Evolutionary conservation across 2,113 vertebrate genomes (phyloP), one percentile per base, ranked within the genome.

Genomic region (Chelonoidis abingdonii): DNA sequence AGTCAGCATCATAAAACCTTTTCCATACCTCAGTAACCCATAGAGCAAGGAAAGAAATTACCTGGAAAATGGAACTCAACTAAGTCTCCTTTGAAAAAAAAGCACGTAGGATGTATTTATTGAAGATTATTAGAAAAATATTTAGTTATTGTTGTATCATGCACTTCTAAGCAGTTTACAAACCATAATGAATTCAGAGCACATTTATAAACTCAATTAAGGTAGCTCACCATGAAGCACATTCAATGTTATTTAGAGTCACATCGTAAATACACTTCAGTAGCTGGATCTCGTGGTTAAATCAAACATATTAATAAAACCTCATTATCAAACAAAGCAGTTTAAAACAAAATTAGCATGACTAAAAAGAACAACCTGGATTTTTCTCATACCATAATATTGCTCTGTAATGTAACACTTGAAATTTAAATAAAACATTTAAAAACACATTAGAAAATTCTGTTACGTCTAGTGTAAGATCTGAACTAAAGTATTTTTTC

Each of bases 111-210:
- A 84, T 57, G 31, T 65, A 44, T 84, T 93, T 38, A 85, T 86
- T 81, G 84, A 78, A 83, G 29, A 35, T 24, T 49, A 89, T 81
- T 69, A 78, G 83, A 38, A 92, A 92, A 93, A 88, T 92, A 92
- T 88, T 88, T 84, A 62, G 86, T 84, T 88, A 92, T 92, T 57
- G 25, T 83, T 79, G 91, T 59, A 88, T 89, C 91, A 65, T 92
- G 91, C 80, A 87, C 81, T 84, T 92, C 75, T 88, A 56, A 80
- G 91, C 83, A 24, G 24, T 91, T 96, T 87, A 80, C 89, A 96
- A 94, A 94, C 80, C 65, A 87, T 88, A 79, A 10, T 84, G 88
- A 95, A 89, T 91, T 90, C 93, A 89, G 95, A 89, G 69, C 78
- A 87, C 88, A 22, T 54, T 89, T 82, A 79, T 87, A 92, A 90